A percentile compares a stretch with the other conserved stretches of the same genome.
These are phyloP conservation scores for Metacarcinus magister DNA, from an alignment of 2,888 invertebrate species.

Conservation along the genomic window DNA sequence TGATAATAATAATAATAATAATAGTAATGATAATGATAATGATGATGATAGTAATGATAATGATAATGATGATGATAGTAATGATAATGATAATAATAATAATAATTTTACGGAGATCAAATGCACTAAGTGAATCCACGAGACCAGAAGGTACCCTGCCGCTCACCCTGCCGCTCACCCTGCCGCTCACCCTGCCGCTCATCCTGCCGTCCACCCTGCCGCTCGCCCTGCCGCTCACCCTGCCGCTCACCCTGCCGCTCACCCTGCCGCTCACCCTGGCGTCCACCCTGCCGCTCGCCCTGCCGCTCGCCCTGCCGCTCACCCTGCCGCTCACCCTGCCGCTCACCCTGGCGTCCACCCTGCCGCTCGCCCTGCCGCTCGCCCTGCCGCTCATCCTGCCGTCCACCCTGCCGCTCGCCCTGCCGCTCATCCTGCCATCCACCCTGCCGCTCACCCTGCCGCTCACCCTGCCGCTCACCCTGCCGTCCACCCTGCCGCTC, in stretches of 20 bases:
- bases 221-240: neutral
- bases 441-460: neutral
- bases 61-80: no score
- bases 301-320: no score
- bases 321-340: no score
- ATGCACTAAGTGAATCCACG: neutral
- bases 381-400: neutral
- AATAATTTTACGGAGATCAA: neutral
- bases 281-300: no score
- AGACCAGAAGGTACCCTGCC: neutral
- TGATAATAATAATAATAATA: neutral
- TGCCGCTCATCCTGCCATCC: neutral
- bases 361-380: neutral
- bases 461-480: neutral
- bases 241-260: no score
- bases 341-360: neutral
- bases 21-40: no score
- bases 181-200: neutral
- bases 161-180: neutral
- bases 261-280: no score
- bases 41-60: no score
- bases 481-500: no score
- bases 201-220: neutral
- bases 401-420: neutral
- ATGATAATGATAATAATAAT: neutral